A percentile compares a stretch with the other conserved stretches of the same genome.
Evolutionary conservation across 2,113 vertebrate genomes (phyloP).

Genomic region (Ailurus styani): DNA sequence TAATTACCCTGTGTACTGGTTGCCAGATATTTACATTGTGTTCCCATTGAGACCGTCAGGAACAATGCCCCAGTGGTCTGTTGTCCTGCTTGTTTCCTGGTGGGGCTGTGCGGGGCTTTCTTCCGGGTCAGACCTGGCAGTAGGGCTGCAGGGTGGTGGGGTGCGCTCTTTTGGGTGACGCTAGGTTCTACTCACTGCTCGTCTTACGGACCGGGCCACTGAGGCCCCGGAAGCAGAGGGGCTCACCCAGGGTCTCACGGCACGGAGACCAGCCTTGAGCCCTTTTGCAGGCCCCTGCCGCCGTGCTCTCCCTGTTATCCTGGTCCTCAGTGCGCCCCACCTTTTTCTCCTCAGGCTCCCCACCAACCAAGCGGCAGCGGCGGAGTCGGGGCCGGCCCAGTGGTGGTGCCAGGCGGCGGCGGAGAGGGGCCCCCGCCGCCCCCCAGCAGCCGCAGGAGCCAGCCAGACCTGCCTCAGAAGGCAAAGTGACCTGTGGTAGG

Average conservation of each 20-base stretch:
- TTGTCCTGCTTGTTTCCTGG: background rate
- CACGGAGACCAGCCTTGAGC: background rate
- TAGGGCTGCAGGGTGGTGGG: background rate
- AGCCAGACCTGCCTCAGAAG: constrained; percentile 49
- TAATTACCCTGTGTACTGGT: background rate
- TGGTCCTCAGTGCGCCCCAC: background rate
- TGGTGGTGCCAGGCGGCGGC: constrained; percentile 77
- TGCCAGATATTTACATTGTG: background rate
- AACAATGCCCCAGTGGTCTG: background rate
- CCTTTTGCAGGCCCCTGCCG: background rate
- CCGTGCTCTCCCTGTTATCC: background rate
- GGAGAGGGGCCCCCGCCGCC: constrained; percentile 51
- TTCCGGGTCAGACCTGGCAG: background rate
- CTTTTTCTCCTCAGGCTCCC: constrained; percentile 75
- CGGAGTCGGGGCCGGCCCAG: constrained; percentile 66
- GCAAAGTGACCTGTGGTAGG: constrained; percentile 91
- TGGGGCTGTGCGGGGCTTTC: background rate
- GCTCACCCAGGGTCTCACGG: background rate
- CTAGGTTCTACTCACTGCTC: no score
- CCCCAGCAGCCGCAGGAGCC: constrained; percentile 53
- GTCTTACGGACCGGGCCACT: background rate
- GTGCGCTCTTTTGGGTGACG: background rate
- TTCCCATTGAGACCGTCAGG: background rate
- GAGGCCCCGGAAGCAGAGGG: background rate
- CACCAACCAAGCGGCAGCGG: constrained; percentile 78